Base-by-base conservation (phyloP, 1,140 invertebrate species). In the Halictus rubicundus region DNA sequence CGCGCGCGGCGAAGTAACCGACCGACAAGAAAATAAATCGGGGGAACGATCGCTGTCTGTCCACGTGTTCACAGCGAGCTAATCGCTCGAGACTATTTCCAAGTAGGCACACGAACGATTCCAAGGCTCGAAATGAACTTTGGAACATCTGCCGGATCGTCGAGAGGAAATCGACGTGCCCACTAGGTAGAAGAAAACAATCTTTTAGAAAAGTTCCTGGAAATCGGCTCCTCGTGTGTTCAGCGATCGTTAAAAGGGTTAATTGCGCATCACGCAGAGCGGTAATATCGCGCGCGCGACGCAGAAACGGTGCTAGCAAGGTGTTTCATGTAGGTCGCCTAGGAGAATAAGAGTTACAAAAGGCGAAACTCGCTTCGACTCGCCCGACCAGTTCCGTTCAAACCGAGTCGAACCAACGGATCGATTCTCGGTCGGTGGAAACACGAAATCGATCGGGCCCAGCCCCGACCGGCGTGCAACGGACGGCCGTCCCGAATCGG, bases 261-360 rank as follows among this genome's bases (percentile, higher is more conserved):
- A 32, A 32, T 32, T 32, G 10, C 16, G 5, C 7, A 27, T 16
- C 14, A 14, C 1, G 25, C 1, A 49, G 19, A n/a, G n/a, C n/a
- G n/a, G 21, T 60, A 12, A 60, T 32, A 59, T 76, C 46, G 37
- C 16, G 21, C 9, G 21, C 10, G 27, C 16, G n/a, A n/a, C 12
- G 21, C 10, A 37, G n/a, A 49, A 42, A 32, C 25, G 10, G 69
- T 52, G 59, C 49, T 57, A 32, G 9, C 68, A 57, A 57, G 32
- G 46, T 64, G 60, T 78, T 49, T 32, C 68, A 64, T 72, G 69
- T 78, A 78, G 76, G 76, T 78, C 76, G 72, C 19, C 69, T 64
- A 65, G 37, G 46, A 64, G 46, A 78, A 69, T 39, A 71, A 72
- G 76, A 72, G 23, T 78, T 78, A 78, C 76, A 65, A 78, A 64